Evolutionary conservation across 2,113 vertebrate genomes (phyloP).

Genomic region (Lagenorhynchus albirostris): DNA sequence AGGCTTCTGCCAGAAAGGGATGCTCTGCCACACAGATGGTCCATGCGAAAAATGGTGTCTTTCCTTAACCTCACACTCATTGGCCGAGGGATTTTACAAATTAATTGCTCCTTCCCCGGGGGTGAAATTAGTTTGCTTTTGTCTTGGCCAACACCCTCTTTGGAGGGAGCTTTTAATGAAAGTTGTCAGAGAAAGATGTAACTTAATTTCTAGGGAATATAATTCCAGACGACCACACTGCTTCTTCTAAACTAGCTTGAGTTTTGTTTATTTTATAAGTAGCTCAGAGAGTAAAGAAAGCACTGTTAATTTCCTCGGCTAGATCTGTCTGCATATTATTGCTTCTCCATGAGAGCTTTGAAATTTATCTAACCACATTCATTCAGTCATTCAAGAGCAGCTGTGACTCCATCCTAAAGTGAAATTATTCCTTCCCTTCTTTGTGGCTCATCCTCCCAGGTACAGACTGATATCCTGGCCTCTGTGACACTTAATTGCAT

Average conservation of each 20-base stretch:
- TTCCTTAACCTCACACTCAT: not conserved
- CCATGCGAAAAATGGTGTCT: rapidly evolving
- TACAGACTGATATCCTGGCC: not conserved
- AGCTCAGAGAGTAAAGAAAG: not conserved
- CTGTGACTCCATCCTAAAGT: not conserved
- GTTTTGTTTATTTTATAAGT: not conserved
- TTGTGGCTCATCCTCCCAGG: not conserved
- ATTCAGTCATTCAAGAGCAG: not conserved
- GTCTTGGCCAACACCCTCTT: not conserved
- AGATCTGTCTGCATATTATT: not conserved
- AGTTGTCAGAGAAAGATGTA: not conserved
- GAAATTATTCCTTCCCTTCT: not conserved
- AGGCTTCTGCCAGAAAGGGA: not conserved
- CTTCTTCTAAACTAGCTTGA: not conserved
- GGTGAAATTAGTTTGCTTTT: not conserved
- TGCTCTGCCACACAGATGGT: not conserved
- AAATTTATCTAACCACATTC: not conserved
- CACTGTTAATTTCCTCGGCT: not conserved
- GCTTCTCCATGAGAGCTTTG: not conserved
- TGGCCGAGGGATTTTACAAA: not conserved
- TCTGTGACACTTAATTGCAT: not conserved
- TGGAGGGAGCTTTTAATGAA: not conserved
- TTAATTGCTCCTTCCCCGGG: not conserved
- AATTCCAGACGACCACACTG: not conserved
- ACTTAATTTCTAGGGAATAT: not conserved